Evolutionary conservation across 2,888 invertebrate species (phyloP).

Genomic region (Aphelenchoides bicaudatus): DNA sequence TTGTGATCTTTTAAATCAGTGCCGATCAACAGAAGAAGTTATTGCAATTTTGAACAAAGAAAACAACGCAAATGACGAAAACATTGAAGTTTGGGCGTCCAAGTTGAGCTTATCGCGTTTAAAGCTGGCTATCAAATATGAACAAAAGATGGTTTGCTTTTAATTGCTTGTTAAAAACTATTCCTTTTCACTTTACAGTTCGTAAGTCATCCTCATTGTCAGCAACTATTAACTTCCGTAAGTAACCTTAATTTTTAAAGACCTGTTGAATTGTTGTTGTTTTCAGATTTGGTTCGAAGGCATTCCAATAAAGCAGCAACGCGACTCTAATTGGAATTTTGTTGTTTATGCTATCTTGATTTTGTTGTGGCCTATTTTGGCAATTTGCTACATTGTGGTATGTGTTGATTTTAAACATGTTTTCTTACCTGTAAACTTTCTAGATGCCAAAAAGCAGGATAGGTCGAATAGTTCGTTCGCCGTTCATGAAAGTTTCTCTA

Average conservation of each 20-base stretch:
- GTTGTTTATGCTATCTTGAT: slow-evolving; percentile 64
- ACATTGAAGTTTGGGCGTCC: slow-evolving; percentile 57
- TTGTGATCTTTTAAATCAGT: slow-evolving; percentile 66
- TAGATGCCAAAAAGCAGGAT: slow-evolving; percentile 63
- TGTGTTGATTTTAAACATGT: slow-evolving; percentile 8
- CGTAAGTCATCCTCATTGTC: slow-evolving; percentile 67
- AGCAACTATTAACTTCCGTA: slow-evolving; percentile 66
- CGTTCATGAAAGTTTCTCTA: slow-evolving; percentile 68
- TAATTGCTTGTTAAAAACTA: slow-evolving; percentile 15
- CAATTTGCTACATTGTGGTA: slow-evolving; percentile 53
- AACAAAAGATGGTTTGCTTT: slow-evolving; percentile 65
- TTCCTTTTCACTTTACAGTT: slow-evolving; percentile 62
- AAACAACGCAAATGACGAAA: slow-evolving; percentile 57
- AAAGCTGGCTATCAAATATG: slow-evolving; percentile 66
- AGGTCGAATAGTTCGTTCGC: slow-evolving; percentile 65
- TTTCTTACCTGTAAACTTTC: slow-evolving; percentile 8
- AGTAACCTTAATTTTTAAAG: too few species aligned
- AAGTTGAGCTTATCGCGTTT: slow-evolving; percentile 63
- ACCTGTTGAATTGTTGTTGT: too few species aligned
- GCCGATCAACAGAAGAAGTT: slow-evolving; percentile 66
- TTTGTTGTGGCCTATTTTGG: slow-evolving; percentile 64
- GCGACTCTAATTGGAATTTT: slow-evolving; percentile 63
- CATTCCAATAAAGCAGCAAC: slow-evolving; percentile 64
- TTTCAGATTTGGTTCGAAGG: slow-evolving; percentile 67
- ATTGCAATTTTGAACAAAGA: slow-evolving; percentile 65